Conservation (phyloP, 2,113 vertebrate genomes). For the Pundamilia nyererei region DNA sequence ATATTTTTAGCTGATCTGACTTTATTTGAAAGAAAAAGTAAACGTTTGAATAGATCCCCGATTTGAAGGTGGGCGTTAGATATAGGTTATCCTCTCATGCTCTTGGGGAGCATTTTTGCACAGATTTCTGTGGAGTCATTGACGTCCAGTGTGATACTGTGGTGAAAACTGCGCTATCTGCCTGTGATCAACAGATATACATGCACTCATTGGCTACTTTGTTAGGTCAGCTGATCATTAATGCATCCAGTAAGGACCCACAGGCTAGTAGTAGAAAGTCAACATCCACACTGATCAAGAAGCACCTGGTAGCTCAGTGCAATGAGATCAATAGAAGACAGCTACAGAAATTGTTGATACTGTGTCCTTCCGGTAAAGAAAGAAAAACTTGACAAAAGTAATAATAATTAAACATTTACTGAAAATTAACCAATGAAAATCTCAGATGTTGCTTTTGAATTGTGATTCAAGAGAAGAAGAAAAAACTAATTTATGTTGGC, state of each 20-base stretch:
- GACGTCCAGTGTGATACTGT: background rate
- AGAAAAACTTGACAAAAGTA: background rate
- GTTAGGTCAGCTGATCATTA: background rate
- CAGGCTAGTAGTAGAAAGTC: background rate
- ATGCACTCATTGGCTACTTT: background rate
- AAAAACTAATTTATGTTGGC: background rate
- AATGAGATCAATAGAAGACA: background rate
- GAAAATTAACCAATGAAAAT: background rate
- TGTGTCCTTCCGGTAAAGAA: background rate
- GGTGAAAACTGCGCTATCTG: background rate
- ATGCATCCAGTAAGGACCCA: background rate
- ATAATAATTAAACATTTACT: background rate
- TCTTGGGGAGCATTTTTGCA: background rate
- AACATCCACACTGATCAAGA: background rate
- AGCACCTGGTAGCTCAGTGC: background rate
- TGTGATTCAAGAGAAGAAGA: background rate
- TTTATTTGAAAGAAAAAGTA: background rate
- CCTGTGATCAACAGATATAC: background rate
- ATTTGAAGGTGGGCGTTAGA: background rate
- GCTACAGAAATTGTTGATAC: background rate
- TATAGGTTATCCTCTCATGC: background rate
- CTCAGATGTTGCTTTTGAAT: background rate
- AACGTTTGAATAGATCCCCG: background rate
- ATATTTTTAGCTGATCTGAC: background rate
- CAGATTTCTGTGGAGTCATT: background rate